Percentiles rank a stretch among this genome's conserved stretches.
Evolutionary conservation across 2,888 invertebrate species (phyloP).

Genomic region (Drosophila pegasa): DNA sequence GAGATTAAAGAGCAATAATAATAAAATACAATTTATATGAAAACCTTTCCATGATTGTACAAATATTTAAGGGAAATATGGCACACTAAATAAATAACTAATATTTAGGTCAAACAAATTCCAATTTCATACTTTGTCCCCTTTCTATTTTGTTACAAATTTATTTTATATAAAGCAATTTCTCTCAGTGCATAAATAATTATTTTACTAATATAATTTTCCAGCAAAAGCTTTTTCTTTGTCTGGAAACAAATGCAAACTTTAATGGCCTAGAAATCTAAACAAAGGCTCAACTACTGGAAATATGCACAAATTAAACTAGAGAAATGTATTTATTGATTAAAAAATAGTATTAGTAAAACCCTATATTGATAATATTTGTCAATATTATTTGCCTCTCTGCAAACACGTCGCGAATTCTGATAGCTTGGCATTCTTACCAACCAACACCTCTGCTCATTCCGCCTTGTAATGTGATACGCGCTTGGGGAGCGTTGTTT

Average conservation of each 20-base stretch:
- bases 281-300: not conserved
- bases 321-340: not conserved
- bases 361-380: not conserved
- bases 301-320: not conserved
- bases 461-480: conserved; percentile 26
- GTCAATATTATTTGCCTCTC: not conserved
- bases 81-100: no score
- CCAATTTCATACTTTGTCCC: no score
- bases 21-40: no score
- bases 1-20: no score
- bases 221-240: not conserved
- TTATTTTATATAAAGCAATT: not conserved
- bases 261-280: not conserved
- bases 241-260: not conserved
- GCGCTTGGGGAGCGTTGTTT: conserved; percentile 5
- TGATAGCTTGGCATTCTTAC: conserved; percentile 1
- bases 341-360: not conserved
- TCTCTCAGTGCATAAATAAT: not conserved
- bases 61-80: no score
- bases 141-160: not conserved
- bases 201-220: not conserved
- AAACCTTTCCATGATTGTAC: no score
- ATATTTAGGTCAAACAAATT: not conserved
- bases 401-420: not conserved
- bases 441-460: not conserved